These are phyloP conservation scores for Machimus atricapillus DNA, from an alignment of 2,888 invertebrate species.

Conservation along the genomic window DNA sequence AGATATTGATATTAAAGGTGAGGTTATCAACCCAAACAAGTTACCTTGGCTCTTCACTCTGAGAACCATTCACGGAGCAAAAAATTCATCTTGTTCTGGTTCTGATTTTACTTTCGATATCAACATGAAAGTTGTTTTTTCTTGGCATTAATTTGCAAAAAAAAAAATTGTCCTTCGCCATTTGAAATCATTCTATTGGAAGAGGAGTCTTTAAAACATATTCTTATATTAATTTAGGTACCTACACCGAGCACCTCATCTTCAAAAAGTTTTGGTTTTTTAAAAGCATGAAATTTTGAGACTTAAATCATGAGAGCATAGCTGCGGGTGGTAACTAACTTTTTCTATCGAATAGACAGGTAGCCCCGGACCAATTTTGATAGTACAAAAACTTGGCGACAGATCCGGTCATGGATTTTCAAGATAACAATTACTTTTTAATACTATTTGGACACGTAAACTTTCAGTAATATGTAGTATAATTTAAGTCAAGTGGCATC, in stretches of 20 bases:
- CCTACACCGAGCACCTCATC: not conserved
- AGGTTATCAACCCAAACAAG: not conserved
- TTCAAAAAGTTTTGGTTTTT: not conserved
- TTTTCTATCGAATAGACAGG: no score
- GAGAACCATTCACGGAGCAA: not conserved
- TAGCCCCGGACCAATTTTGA: no score
- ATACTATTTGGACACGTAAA: no score
- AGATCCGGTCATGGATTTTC: no score
- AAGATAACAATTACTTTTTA: no score
- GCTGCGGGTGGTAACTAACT: not conserved
- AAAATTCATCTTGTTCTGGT: not conserved
- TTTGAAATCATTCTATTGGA: not conserved
- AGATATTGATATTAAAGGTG: not conserved
- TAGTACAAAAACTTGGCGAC: no score
- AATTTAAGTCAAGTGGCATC: no score
- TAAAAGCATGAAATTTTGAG: not conserved
- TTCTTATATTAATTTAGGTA: not conserved
- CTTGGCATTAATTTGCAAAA: not conserved
- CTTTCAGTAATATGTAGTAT: no score
- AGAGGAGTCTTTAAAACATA: not conserved
- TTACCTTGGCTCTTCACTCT: not conserved
- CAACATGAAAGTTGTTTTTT: not conserved
- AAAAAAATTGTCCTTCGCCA: not conserved
- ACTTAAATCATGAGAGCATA: not conserved
- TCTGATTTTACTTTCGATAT: not conserved